Base-by-base conservation (phyloP, 2,113 vertebrate species). In the Ageneiosus marmoratus region DNA sequence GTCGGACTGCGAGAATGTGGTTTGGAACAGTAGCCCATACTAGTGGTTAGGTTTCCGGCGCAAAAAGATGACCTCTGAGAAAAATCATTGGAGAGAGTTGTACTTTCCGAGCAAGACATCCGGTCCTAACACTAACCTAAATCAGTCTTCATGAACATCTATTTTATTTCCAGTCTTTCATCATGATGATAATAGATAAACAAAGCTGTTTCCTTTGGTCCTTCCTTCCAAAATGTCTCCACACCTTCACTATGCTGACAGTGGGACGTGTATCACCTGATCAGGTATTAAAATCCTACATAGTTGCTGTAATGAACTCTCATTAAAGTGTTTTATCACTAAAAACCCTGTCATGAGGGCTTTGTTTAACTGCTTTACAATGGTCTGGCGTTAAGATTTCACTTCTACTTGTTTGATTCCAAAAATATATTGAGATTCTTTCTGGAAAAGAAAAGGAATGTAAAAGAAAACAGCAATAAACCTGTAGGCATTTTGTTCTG, bases 51-150 rank as follows among this genome's bases (percentile, higher is more conserved):
- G 34, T 41, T 72, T 62, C 69, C 18, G 73, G 55, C 48, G 63
- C 75, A 53, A 46, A 80, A 78, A 63, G 75, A 79, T 70, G 74
- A 53, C 67, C 80, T 82, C 53, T 60, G 56, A 34, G 65, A 72
- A 79, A 41, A 29, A 65, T 55, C 55, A 41, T 29, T 51, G 77
- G 41, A 73, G 53, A 84, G 69, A 80, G 55, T 5, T 55, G 16
- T 50, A 34, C 29, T 48, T 44, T 32, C 53, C 51, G 53, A 72
- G 44, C 51, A 24, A 4, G 53, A 46, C 48, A 48, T 69, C 16
- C 65, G 44, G 79, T 72, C 50, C 62, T 50, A 70, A 73, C 50
- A 27, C n/a, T 41, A 55, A 32, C 56, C 46, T 22, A 15, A 37
- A 58, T 79, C 53, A 20, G 18, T 78, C 62, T 73, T 73, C 34